Evolutionary conservation across 2,888 invertebrate species (phyloP).

Genomic region (Dicranocentrus wangi): DNA sequence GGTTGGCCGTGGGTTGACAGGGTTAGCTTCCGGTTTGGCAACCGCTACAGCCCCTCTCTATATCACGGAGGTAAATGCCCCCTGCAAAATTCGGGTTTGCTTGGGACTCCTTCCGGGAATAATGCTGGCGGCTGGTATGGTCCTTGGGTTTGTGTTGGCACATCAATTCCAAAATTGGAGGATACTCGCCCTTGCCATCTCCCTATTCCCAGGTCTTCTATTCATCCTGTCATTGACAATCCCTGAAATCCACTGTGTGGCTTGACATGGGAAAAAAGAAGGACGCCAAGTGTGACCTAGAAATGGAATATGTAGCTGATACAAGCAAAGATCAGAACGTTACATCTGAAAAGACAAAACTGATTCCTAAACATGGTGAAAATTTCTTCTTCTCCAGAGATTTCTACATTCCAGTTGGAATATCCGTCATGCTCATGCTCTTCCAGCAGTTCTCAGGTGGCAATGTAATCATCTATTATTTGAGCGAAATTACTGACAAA

Average conservation of each 20-base stretch:
- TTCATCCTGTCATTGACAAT: constrained; percentile 78
- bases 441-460: constrained; percentile 80
- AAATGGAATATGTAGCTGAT: constrained; percentile 75
- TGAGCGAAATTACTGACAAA: constrained; percentile 81
- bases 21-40: constrained; percentile 80
- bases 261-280: constrained; percentile 76
- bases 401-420: constrained; percentile 21
- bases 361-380: constrained; percentile 4
- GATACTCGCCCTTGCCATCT: constrained; percentile 78
- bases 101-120: constrained; percentile 81
- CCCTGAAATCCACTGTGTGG: constrained; percentile 82
- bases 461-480: constrained; percentile 79
- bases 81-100: constrained; percentile 77
- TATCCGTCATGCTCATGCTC: constrained; percentile 65
- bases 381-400: background rate
- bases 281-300: constrained; percentile 76
- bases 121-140: constrained; percentile 81
- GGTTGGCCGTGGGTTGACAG: constrained; percentile 81
- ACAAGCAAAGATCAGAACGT: constrained; percentile 39
- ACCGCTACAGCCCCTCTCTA: constrained; percentile 81
- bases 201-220: constrained; percentile 76
- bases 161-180: constrained; percentile 79
- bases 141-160: constrained; percentile 79
- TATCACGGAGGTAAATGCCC: constrained; percentile 77
- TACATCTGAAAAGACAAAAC: constrained; percentile 25